phyloP scores from a whole-genome alignment of 2,113 vertebrate species.

The Campylorhamphus procurvoides region DNA sequence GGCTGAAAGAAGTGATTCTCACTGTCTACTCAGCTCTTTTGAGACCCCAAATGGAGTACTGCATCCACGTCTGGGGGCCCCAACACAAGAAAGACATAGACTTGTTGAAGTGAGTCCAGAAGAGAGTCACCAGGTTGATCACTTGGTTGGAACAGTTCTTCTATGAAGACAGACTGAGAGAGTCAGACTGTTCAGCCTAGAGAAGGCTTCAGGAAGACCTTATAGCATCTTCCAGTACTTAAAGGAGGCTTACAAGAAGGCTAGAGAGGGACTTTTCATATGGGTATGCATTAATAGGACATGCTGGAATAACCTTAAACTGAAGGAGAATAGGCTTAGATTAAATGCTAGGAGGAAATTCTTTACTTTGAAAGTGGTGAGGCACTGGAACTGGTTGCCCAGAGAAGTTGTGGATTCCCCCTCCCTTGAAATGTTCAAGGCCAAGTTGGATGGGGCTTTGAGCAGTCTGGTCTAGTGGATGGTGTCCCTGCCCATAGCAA shows the following conservation, averaged over 20 bases:
- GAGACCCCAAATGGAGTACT: background rate
- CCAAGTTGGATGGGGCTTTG: background rate
- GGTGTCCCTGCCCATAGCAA: too few species aligned
- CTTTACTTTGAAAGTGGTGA: background rate
- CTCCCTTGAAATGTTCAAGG: background rate
- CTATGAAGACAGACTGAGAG: background rate
- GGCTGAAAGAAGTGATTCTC: background rate
- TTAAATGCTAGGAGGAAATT: background rate
- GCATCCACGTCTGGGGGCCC: background rate
- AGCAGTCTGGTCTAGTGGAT: background rate
- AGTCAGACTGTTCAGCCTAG: background rate
- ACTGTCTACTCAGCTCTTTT: background rate
- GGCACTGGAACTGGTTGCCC: background rate
- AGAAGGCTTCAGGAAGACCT: background rate
- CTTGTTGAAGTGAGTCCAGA: background rate
- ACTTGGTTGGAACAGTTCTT: background rate
- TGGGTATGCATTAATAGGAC: background rate
- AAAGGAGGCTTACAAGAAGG: background rate
- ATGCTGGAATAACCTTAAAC: background rate
- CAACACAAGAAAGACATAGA: background rate
- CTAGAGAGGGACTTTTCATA: background rate
- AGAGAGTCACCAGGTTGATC: background rate
- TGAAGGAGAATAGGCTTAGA: background rate
- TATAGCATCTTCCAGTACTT: background rate
- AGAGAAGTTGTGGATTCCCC: background rate